Base-by-base conservation (phyloP, 2,113 vertebrate genomes). In the Thomomys bottae region DNA sequence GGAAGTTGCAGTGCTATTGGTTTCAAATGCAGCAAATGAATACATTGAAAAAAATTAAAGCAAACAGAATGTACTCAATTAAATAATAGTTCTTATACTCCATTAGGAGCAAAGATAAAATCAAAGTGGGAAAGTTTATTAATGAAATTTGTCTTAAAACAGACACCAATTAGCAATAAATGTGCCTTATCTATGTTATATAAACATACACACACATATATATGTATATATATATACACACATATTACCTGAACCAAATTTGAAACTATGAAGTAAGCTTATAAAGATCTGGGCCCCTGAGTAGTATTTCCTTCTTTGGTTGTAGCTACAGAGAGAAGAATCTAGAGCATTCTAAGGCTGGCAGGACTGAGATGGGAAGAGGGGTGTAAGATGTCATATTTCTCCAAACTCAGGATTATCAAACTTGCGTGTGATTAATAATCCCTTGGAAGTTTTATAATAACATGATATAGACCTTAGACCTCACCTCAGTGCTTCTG, bases 41-140 rank as follows among this genome's bases (percentile, higher is more conserved):
- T 38, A 61, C 17, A 54, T 54, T 54, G 49, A 9, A 81, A 63
- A 34, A 38, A 84, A 54, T 42, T 67, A 83, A 93, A 88, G 54
- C 57, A 88, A 92, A 88, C 63, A 93, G 76, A 75, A 75, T 82
- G 54, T 26, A 64, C 34, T 81, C 14, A 11, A 89, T 68, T 87
- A 73, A 87, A 87, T 12, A 93, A 10, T 72, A 64, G 36, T 83
- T 86, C 70, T 86, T 87, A 42, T 80, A 21, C 23, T 87, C 36
- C 73, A 21, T 84, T 84, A 89, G 92, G 36, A 88, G 26, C 73
- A 64, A 92, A 92, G 64, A 89, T 84, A 78, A 15, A 32, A 88
- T 94, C 92, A 94, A 66, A 93, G 89, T 63, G 73, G 73, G 49
- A 85, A 92, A 92, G 75, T 75, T 86, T 70, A 63, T 57, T 72